Conservation (phyloP, 2,113 vertebrate genomes). For the Malurus alboscapulatus region DNA sequence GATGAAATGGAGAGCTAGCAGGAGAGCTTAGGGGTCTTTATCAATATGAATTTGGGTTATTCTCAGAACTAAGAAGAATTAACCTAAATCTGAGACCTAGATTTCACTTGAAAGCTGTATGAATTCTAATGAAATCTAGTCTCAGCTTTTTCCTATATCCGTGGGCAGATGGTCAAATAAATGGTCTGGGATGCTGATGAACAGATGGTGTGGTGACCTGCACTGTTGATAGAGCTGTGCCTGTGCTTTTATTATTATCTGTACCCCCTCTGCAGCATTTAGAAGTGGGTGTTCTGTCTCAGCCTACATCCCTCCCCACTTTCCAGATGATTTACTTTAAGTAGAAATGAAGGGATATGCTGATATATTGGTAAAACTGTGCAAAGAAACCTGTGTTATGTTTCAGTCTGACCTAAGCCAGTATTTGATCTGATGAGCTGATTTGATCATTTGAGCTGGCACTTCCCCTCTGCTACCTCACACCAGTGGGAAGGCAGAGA, state of each 20-base stretch:
- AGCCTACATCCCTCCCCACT: background rate
- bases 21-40: background rate
- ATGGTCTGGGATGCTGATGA: background rate
- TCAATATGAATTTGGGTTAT: background rate
- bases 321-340: background rate
- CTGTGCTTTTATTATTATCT: background rate
- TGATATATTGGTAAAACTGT: background rate
- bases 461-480: background rate
- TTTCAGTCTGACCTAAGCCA: background rate
- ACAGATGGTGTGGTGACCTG: constrained; percentile 40
- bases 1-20: background rate
- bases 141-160: background rate
- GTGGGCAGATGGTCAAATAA: constrained; percentile 39
- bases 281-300: background rate
- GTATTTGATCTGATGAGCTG: background rate
- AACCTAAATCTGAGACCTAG: constrained; percentile 23
- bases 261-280: background rate
- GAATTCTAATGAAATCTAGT: background rate
- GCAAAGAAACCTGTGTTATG: background rate
- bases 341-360: background rate
- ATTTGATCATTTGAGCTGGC: background rate
- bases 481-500: fast-evolving
- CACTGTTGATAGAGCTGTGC: background rate
- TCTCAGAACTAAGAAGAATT: constrained; percentile 7
- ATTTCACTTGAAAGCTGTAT: background rate